phyloP scores from a whole-genome alignment of 1,140 invertebrate species.

The Antheraea mylitta region DNA sequence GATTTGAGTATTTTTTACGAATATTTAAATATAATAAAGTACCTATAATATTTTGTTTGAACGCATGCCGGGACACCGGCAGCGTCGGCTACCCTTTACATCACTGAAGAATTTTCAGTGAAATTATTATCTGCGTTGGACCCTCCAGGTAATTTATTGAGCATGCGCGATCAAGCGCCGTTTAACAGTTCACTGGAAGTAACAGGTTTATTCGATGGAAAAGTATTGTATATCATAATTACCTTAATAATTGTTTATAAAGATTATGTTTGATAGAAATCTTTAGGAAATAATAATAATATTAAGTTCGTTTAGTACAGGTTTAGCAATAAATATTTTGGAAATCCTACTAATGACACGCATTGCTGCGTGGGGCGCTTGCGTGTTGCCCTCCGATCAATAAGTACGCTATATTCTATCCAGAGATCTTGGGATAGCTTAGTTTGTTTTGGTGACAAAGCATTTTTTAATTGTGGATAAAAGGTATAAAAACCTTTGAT shows the following conservation, averaged over 20 bases:
- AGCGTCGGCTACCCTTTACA: constrained; percentile 44
- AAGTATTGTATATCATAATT: constrained; percentile 13
- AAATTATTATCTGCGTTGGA: constrained; percentile 54
- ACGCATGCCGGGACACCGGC: constrained; percentile 55
- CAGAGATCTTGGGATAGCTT: constrained; percentile 20
- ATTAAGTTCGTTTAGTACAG: neutral
- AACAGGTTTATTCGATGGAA: constrained; percentile 24
- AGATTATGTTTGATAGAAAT: neutral
- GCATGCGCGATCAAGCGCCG: constrained; percentile 63
- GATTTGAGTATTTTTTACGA: constrained; percentile 21
- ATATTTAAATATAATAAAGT: constrained; percentile 20
- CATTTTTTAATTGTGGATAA: constrained; percentile 1
- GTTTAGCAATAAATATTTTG: neutral
- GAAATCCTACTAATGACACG: neutral
- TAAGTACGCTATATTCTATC: constrained; percentile 32
- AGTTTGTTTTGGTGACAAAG: constrained; percentile 10
- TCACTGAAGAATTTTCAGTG: constrained; percentile 52
- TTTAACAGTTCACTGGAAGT: constrained; percentile 26
- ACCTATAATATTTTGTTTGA: constrained; percentile 39
- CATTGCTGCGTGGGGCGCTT: constrained; percentile 43
- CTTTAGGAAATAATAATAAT: neutral
- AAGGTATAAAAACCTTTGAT: constrained; percentile 15
- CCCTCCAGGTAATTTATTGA: constrained; percentile 27
- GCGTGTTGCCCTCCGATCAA: constrained; percentile 56
- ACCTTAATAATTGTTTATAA: neutral